These are phyloP conservation scores for Plebejus argus DNA, from an alignment of 2,888 invertebrate species.

Conservation along the genomic window DNA sequence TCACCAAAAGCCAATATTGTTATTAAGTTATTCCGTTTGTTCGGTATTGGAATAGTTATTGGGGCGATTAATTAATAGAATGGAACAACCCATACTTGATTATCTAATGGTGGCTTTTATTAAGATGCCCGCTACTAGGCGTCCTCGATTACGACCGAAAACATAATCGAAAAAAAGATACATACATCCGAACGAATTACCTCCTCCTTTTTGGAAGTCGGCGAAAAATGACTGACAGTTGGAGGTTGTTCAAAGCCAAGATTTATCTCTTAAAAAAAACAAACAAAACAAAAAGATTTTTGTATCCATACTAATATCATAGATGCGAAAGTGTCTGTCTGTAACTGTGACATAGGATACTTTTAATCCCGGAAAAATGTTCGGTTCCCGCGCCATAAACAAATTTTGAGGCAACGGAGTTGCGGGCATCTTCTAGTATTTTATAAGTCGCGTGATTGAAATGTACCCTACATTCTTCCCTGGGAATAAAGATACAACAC, in stretches of 20 bases:
- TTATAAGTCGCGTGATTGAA: no score
- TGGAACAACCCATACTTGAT: slow-evolving; percentile 18
- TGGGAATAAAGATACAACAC: no score
- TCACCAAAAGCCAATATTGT: background rate
- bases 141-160: background rate
- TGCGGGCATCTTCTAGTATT: no score
- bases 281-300: background rate
- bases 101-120: slow-evolving; percentile 24
- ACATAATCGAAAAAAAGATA: no score
- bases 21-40: slow-evolving; percentile 16
- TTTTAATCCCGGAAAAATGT: no score
- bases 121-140: background rate
- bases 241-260: background rate
- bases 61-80: slow-evolving; percentile 24
- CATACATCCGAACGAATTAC: no score
- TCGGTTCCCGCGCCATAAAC: no score
- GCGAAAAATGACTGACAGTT: background rate
- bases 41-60: slow-evolving; percentile 10
- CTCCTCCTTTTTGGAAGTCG: no score
- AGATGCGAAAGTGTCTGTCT: no score
- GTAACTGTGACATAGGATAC: no score
- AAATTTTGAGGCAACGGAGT: no score
- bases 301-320: background rate
- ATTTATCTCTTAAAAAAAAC: background rate
- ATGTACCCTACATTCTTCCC: no score